Evolutionary conservation across 1,140 invertebrate genomes (phyloP), one percentile per base, ranked within the genome.

Genomic region (Cydia pomonella): DNA sequence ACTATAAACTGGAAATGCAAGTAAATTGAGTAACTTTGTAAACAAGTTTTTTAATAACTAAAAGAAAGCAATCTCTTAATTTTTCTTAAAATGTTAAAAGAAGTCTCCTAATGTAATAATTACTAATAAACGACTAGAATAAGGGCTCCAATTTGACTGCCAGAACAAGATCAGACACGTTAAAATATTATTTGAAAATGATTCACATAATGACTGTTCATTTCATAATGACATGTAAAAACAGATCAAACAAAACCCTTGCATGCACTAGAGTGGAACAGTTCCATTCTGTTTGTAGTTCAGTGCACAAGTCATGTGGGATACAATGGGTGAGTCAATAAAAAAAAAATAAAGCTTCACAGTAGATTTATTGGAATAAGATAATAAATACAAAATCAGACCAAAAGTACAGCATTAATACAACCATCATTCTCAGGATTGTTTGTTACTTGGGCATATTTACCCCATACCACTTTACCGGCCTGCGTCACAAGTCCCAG

Each of bases 351-450:
- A 73, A 77, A 75, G 74, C 53, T 77, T 80, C 63, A 76, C 69
- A 66, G 66, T 76, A 72, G 69, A 3, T 75, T 86, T 87, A 85
- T 85, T 88, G 84, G 12, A 77, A 16, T 78, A 79, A 75, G n/a
- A n/a, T n/a, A 69, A 82, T 72, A 74, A 78, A 74, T 80, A 80
- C 73, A 83, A 84, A 84, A 80, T 96, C 96, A 99, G 80, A 99
- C 97, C 86, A 99, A 94, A 66, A 99, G 94, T 76, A 99, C 97
- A 90, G 99, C 98, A 96, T 99, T 99, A 66, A 99, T 99, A 90
- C 99, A 99, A 33, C 99, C 99, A 95, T 99, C 99, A 94, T 99
- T 99, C 93, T 99, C 99, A 7, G 99, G 99, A 94, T 99, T 98
- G 91, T 99, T 99, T 0, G 99, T 99, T 16, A 99, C 98, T 93